A percentile compares a stretch with the other conserved stretches of the same genome.
Evolutionary conservation across 53 echinoderm and acorn worm genomes (phyloP).

Genomic region (Stichopus horrens): DNA sequence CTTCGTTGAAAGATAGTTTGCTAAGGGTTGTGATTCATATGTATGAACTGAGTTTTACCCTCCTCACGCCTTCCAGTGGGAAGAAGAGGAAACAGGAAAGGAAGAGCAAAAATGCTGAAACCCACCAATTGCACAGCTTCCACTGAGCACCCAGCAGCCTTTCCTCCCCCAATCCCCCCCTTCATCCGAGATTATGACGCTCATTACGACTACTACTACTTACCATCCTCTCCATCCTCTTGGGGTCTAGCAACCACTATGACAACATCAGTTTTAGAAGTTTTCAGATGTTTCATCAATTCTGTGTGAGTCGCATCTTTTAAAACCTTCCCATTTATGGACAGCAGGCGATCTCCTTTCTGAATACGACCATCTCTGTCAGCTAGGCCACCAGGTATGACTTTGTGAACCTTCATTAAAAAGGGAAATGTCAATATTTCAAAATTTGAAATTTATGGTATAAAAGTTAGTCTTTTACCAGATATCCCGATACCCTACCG

Average conservation of each 20-base stretch:
- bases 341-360: constrained; percentile 86
- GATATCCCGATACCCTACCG: too few relatives aligned
- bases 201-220: not conserved
- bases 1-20: too few relatives aligned
- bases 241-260: constrained; percentile 78
- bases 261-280: constrained; percentile 80
- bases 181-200: too few relatives aligned
- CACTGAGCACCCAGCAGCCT: too few relatives aligned
- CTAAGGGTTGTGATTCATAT: too few relatives aligned
- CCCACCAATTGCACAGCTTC: too few relatives aligned
- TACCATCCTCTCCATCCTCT: constrained; percentile 79
- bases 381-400: constrained; percentile 89
- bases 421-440: not conserved
- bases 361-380: constrained; percentile 85
- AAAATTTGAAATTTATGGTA: not conserved
- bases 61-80: too few relatives aligned
- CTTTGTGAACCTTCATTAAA: constrained; percentile 74
- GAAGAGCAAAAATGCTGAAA: too few relatives aligned
- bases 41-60: too few relatives aligned
- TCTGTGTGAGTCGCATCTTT: constrained; percentile 89
- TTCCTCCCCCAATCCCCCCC: too few relatives aligned
- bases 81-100: too few relatives aligned
- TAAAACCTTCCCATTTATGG: constrained; percentile 89
- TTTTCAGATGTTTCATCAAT: constrained; percentile 77
- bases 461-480: too few relatives aligned